A percentile compares a stretch with the other conserved stretches of the same genome.
phyloP scores from a whole-genome alignment of 2,113 vertebrate genomes.

The Hippotragus niger region DNA sequence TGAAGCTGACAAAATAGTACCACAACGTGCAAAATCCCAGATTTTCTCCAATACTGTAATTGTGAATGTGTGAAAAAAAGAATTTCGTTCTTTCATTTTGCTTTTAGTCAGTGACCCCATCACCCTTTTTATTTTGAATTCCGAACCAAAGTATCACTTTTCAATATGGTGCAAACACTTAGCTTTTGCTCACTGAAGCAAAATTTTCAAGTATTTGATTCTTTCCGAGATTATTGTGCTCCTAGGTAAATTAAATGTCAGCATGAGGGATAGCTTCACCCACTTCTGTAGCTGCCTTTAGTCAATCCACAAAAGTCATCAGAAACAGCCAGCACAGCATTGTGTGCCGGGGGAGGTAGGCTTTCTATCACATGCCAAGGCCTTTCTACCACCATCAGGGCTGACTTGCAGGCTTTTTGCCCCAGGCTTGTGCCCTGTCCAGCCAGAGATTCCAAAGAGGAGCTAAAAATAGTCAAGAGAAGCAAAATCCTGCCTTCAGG shows the following conservation, averaged over 20 bases:
- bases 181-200: conserved; percentile 49
- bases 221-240: conserved; percentile 63
- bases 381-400: neutral
- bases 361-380: conserved; percentile 7
- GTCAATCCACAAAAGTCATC: conserved; percentile 31
- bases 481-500: neutral
- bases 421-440: neutral
- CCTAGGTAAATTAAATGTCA: conserved; percentile 66
- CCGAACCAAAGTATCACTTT: conserved; percentile 53
- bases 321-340: neutral
- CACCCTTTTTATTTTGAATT: neutral
- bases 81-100: neutral
- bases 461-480: neutral
- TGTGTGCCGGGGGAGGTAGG: neutral
- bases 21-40: neutral
- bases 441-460: neutral
- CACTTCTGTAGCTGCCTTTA: conserved; percentile 36
- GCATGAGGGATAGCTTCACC: conserved; percentile 32
- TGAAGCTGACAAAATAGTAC: neutral
- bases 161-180: neutral
- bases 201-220: conserved; percentile 50
- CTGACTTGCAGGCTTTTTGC: neutral
- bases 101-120: neutral
- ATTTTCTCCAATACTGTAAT: neutral
- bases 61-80: neutral